Percentiles rank a stretch among this genome's conserved stretches.
Evolutionary conservation across 2,888 invertebrate genomes (phyloP).

Genomic region (Agrochola macilenta): DNA sequence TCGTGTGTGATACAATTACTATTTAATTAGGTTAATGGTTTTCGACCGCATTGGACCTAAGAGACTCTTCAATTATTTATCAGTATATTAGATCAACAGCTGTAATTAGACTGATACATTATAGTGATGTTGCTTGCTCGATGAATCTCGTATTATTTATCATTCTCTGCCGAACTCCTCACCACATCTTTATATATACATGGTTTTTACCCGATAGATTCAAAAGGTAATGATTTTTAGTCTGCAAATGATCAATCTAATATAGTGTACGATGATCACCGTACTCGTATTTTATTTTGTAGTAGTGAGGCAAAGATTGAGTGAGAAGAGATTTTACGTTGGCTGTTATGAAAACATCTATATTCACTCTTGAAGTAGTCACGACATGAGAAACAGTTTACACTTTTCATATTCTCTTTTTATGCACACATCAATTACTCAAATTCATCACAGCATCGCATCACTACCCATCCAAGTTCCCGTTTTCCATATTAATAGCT

Average conservation of each 20-base stretch:
- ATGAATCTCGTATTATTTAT: background rate
- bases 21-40: slow-evolving; percentile 64
- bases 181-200: no score
- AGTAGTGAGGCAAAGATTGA: background rate
- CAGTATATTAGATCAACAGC: slow-evolving; percentile 51
- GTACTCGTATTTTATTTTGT: background rate
- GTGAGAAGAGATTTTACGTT: background rate
- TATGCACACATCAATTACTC: background rate
- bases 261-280: background rate
- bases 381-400: background rate
- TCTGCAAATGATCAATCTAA: background rate
- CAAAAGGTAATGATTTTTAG: background rate
- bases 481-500: slow-evolving; percentile 6
- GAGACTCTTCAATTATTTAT: slow-evolving; percentile 53
- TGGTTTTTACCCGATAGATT: background rate
- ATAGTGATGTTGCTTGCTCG: slow-evolving; percentile 38
- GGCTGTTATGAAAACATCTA: background rate
- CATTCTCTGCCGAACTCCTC: background rate
- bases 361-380: background rate
- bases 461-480: slow-evolving; percentile 16
- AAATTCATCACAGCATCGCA: background rate
- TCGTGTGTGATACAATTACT: slow-evolving; percentile 16
- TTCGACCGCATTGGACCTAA: slow-evolving; percentile 15
- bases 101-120: slow-evolving; percentile 48
- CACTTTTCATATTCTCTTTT: background rate